Conservation (phyloP, 2,113 vertebrate genomes). For the Heterochromis multidens region DNA sequence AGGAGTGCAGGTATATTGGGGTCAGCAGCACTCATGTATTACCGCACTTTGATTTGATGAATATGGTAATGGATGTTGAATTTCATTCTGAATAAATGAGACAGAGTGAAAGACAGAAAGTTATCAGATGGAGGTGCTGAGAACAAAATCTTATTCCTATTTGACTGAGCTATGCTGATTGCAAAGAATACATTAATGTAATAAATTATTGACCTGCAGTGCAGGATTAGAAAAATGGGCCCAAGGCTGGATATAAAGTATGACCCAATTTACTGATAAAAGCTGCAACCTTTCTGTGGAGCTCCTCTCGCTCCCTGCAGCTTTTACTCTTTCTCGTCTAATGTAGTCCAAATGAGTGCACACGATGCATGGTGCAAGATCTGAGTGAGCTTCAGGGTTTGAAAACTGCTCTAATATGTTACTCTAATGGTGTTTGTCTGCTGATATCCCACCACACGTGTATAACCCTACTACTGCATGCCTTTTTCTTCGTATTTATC, state of each 20-base stretch:
- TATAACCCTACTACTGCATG: background rate
- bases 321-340: conserved; percentile 12
- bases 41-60: rapidly evolving
- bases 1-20: background rate
- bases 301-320: conserved; percentile 5
- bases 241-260: background rate
- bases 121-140: background rate
- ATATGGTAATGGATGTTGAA: background rate
- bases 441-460: background rate
- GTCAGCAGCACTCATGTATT: rapidly evolving
- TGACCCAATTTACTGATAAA: conserved; percentile 51
- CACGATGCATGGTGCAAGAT: background rate
- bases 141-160: background rate
- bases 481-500: background rate
- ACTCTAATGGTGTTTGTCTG: background rate
- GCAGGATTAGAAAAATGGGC: background rate
- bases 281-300: conserved; percentile 28
- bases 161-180: background rate
- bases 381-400: background rate
- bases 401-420: background rate
- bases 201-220: conserved; percentile 22
- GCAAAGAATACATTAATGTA: background rate
- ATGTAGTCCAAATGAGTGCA: conserved; percentile 21
- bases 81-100: background rate
- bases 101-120: background rate